Base-by-base conservation (phyloP, 2,888 invertebrate species). In the Luffia ferchaultella region DNA sequence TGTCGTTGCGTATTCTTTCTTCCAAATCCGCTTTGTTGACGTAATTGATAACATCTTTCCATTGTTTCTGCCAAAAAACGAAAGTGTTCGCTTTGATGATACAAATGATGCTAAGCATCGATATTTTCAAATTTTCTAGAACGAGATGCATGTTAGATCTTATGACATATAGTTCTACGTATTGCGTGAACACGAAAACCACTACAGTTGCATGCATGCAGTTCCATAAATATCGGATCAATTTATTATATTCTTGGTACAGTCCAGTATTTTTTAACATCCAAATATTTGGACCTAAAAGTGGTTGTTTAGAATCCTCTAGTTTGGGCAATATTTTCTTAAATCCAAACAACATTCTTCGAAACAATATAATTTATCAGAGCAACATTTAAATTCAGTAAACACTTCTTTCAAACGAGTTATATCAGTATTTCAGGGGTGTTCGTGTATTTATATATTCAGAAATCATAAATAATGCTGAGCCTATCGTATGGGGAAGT, bases 21-120 rank as follows among this genome's bases (percentile, higher is more conserved):
- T 66, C 70, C 50, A 59, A 64, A 53, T 82, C 80, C 51, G 76
- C 70, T 53, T 62, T 62, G 18, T 69, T 74, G 1, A 77, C 58
- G 46, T 80, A 79, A 1, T 73, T 60, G 0, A 80, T 59, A 1
- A 80, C 57, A 41, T 70, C 58, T 45, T 52, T 60, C 80, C 80
- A 82, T 0, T 58, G 58, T 1, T 55, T 55, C 62, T 78, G 73
- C 72, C 73, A 78, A 18, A 72, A 58, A 12, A 77, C 50, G 52
- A 69, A 78, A 0, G 73, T 68, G 46, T 71, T 68, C 0, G 60
- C 62, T 60, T 82, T 80, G 0, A 73, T 59, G 1, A 73, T 52
- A 51, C 74, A 76, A n/a, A 79, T 64, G 7, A 70, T 63, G 56
- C 77, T 78, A 42, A 78, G 53, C 73, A 78, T 76, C 0, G 79